phyloP scores from a whole-genome alignment of 2,113 vertebrate species.

The Ciconia stormi region DNA sequence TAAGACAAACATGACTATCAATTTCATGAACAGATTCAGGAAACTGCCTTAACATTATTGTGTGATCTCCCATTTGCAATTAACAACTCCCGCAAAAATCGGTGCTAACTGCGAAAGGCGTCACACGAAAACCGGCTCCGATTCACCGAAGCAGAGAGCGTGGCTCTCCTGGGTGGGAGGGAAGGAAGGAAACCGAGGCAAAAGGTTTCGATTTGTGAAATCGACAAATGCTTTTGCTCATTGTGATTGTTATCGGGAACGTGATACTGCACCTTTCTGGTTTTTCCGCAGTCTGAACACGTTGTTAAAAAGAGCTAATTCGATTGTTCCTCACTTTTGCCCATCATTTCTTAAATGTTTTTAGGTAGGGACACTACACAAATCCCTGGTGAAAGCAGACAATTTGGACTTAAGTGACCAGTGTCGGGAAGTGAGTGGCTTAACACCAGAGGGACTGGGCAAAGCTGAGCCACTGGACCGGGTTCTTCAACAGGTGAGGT shows the following conservation, averaged over 20 bases:
- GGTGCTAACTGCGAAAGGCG: neutral
- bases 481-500: conserved; percentile 90
- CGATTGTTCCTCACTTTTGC: neutral
- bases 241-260: neutral
- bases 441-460: conserved; percentile 83
- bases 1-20: neutral
- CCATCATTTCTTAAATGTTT: neutral
- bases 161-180: neutral
- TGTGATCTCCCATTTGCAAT: neutral
- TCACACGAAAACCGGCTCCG: neutral
- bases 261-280: neutral
- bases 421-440: conserved; percentile 86
- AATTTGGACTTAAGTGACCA: conserved; percentile 87
- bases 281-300: neutral
- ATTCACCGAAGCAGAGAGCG: neutral
- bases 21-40: neutral
- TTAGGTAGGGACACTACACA: conserved; percentile 92
- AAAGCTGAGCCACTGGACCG: conserved; percentile 90
- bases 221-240: neutral
- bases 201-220: conserved; percentile 40
- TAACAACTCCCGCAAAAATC: neutral
- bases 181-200: neutral
- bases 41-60: neutral
- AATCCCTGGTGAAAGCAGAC: conserved; percentile 89
- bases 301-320: neutral